Evolutionary conservation across 2,113 vertebrate genomes (phyloP), one percentile per base, ranked within the genome.

Genomic region (Gobiocypris rarus): DNA sequence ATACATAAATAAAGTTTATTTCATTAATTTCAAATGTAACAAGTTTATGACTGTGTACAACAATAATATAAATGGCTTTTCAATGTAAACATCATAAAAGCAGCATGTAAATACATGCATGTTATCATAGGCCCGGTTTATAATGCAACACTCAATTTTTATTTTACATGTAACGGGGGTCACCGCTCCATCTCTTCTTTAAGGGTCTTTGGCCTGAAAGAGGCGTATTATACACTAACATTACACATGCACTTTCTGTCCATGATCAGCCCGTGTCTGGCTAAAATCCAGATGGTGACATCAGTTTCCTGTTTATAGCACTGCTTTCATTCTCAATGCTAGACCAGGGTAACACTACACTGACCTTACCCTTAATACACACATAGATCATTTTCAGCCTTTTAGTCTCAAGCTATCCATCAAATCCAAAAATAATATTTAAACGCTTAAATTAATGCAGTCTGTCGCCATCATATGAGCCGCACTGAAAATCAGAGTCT

Each of bases 241-340:
- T 69, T 54, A 17, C 7, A 41, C 31, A 59, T 13, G 31, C 75
- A 41, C 31, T 26, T 11, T 45, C 41, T 22, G 56, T 48, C 3
- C 59, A 22, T 31, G 8, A 65, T 22, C 31, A 34, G 63, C 43
- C 48, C 14, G 28, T 81, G 5, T 41, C 67, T 80, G 84, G 75
- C 75, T 56, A 26, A 58, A 75, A 78, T 83, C 85, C 52, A 73
- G 75, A 43, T 34, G 24, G 67, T 90, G 81, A 89, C 83, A 87
- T 88, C 41, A 77, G 58, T 73, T 87, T 87, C 83, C 84, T 89
- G 82, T 85, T 88, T 90, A 86, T 83, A 89, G 73, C 80, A 6
- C 9, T 52, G 79, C 19, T 85, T 80, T 84, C 43, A 81, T 76
- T 83, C 45, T 34, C 54, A 83, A 6, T 74, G 69, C 59, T 71